A percentile compares a stretch with the other conserved stretches of the same genome.
Evolutionary conservation across 2,888 invertebrate genomes (phyloP).

Genomic region (Pachycephus smyrnensis): DNA sequence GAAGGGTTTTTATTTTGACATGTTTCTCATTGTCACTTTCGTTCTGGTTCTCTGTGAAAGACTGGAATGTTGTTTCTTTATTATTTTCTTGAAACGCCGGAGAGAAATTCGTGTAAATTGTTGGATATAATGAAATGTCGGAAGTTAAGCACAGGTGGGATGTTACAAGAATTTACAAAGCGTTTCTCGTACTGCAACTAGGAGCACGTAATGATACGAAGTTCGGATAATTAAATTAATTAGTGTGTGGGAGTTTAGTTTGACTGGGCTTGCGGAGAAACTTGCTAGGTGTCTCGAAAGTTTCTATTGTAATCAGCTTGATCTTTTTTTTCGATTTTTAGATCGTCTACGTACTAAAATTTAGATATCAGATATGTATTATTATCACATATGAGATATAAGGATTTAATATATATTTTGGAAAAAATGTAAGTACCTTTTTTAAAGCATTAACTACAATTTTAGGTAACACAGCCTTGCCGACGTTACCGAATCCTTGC

Average conservation of each 20-base stretch:
- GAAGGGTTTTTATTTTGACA: background rate
- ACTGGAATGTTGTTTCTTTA: background rate
- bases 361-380: background rate
- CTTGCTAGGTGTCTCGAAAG: background rate
- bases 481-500: background rate
- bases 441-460: background rate
- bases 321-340: background rate
- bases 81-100: background rate
- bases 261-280: background rate
- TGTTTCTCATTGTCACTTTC: background rate
- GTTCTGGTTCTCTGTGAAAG: background rate
- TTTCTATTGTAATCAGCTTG: background rate
- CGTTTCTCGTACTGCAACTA: background rate
- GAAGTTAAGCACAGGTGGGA: background rate
- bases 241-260: background rate
- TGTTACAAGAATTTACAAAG: background rate
- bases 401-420: background rate
- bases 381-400: background rate
- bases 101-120: background rate
- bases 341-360: background rate
- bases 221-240: background rate
- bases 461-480: background rate
- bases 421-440: background rate
- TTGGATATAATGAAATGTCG: background rate
- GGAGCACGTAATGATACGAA: background rate